These are phyloP conservation scores for Engraulis encrasicolus DNA, from an alignment of 2,113 vertebrate genomes.

Conservation along the genomic window DNA sequence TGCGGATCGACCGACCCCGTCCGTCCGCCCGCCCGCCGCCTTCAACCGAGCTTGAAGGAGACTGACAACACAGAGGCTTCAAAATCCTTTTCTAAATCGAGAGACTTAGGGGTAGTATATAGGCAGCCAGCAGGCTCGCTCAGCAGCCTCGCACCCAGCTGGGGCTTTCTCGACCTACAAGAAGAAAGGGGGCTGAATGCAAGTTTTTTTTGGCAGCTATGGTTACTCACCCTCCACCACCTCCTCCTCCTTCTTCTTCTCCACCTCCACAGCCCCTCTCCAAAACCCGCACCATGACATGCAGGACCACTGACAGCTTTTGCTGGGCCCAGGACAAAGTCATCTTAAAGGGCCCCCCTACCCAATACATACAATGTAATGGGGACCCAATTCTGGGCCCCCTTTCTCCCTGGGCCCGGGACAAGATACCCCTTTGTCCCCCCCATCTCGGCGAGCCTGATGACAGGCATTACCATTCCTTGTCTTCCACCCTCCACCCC, in stretches of 20 bases:
- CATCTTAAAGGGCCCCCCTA: no score
- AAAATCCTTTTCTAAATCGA: constrained; percentile 75
- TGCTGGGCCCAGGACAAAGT: no score
- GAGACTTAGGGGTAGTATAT: constrained; percentile 66
- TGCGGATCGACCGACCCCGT: constrained; percentile 68
- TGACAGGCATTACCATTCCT: constrained; percentile 68
- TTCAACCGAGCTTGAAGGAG: constrained; percentile 64
- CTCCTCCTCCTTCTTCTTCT: neutral
- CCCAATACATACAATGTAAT: no score
- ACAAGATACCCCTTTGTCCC: no score
- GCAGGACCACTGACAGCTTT: no score
- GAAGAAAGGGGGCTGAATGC: constrained; percentile 65
- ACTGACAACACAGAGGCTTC: constrained; percentile 75
- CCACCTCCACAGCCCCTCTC: constrained; percentile 1
- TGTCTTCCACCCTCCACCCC: no score
- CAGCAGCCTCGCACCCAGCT: constrained; percentile 57
- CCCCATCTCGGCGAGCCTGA: no score
- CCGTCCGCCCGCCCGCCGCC: no score
- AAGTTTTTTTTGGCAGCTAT: constrained; percentile 71
- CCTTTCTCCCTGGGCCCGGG: no score
- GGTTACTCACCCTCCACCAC: constrained; percentile 63
- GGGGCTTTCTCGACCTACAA: constrained; percentile 45
- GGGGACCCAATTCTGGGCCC: no score
- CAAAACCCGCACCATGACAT: no score
- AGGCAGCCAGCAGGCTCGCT: constrained; percentile 61